phyloP scores from a whole-genome alignment of 2,888 invertebrate genomes.

The Agrochola lychnidis region DNA sequence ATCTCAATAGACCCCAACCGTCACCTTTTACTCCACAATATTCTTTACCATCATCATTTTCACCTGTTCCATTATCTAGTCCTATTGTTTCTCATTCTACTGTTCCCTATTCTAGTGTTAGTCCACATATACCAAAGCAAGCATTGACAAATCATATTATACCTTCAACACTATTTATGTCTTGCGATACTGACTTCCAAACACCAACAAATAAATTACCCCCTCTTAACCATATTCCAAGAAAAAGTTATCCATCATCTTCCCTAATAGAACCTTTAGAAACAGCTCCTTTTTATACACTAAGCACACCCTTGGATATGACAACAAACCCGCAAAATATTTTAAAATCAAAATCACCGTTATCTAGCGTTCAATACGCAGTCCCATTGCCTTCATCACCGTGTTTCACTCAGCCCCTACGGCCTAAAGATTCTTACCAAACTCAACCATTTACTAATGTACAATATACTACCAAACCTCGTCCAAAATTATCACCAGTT shows the following conservation, averaged over 20 bases:
- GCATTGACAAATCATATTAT: slow-evolving; percentile 9
- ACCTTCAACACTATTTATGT: slow-evolving; percentile 18
- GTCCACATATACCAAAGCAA: neutral
- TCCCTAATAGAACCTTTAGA: neutral
- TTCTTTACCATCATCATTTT: neutral
- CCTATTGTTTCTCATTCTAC: neutral
- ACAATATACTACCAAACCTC: neutral
- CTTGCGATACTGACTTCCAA: neutral
- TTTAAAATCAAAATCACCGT: neutral
- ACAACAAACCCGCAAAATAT: neutral
- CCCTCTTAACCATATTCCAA: neutral
- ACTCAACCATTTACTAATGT: neutral
- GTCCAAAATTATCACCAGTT: neutral
- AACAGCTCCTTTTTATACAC: neutral
- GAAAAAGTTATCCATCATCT: neutral
- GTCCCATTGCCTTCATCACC: neutral
- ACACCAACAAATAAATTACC: neutral
- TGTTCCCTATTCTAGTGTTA: neutral
- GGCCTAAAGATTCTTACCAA: neutral
- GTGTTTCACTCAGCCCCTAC: neutral
- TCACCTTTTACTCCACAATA: neutral
- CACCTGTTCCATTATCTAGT: neutral
- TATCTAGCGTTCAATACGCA: neutral
- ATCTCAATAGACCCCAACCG: neutral
- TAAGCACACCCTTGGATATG: neutral